Conservation (phyloP, 2,888 invertebrate genomes). For the Trichopria drosophilae region DNA sequence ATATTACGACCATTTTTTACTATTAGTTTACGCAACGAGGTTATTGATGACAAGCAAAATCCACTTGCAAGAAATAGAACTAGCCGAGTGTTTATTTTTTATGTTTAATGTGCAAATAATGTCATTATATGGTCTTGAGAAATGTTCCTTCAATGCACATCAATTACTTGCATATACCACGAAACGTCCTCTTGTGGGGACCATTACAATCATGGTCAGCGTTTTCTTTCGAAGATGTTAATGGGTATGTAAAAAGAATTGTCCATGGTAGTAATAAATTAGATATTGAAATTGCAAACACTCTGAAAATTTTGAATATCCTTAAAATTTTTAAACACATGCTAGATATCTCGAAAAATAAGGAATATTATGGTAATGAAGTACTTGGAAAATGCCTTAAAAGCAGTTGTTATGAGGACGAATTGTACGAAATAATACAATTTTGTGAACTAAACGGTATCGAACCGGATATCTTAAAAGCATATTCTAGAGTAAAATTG, state of each 20-base stretch:
- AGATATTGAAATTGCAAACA: conserved; percentile 17
- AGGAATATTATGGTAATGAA: too few species aligned
- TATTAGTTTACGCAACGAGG: conserved; percentile 1
- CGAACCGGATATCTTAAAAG: too few species aligned
- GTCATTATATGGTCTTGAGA: too few species aligned
- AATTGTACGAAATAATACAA: too few species aligned
- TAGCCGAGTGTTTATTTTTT: background rate
- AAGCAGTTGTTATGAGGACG: too few species aligned
- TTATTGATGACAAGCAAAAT: conserved; percentile 10
- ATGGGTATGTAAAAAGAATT: conserved; percentile 14
- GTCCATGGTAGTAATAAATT: conserved; percentile 22
- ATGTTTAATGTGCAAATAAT: conserved; percentile 3
- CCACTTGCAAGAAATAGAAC: conserved; percentile 1
- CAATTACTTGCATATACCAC: conserved; percentile 18
- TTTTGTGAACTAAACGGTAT: too few species aligned
- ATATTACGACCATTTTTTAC: conserved; percentile 18
- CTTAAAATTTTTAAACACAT: conserved; percentile 2
- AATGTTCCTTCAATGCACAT: conserved; percentile 22
- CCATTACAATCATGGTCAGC: conserved; percentile 20
- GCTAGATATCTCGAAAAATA: too few species aligned
- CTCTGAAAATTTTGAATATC: conserved; percentile 11
- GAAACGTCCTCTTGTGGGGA: conserved; percentile 15
- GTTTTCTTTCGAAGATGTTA: conserved; percentile 23
- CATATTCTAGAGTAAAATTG: too few species aligned
- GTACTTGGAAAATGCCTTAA: too few species aligned